Conservation (phyloP, 2,888 invertebrate species). For the Pristionchus mayeri region DNA sequence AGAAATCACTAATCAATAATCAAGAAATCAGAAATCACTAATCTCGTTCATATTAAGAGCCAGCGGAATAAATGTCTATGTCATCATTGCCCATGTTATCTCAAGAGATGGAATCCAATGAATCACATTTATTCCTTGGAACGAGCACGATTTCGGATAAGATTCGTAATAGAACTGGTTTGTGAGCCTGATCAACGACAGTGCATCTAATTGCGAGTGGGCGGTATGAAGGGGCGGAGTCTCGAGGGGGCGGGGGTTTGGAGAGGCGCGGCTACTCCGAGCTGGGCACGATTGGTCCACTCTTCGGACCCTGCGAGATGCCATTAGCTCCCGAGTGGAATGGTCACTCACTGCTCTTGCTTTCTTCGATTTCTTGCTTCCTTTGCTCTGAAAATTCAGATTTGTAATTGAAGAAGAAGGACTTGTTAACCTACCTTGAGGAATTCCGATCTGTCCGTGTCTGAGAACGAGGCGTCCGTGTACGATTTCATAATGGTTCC, state of each 20-base stretch:
- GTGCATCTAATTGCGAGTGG: background rate
- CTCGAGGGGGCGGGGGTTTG: background rate
- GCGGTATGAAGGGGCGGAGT: background rate
- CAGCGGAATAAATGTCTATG: no score
- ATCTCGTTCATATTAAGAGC: no score
- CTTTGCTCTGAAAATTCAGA: background rate
- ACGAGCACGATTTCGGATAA: slow-evolving; percentile 7
- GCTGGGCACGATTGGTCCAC: background rate
- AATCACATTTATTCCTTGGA: slow-evolving; percentile 6
- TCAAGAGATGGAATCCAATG: background rate
- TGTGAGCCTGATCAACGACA: background rate
- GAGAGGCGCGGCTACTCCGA: background rate
- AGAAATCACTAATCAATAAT: no score
- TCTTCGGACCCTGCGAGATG: background rate
- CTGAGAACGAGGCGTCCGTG: background rate
- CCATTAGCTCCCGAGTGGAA: no score
- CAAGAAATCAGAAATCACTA: no score
- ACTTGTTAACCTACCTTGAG: background rate
- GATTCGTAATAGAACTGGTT: background rate
- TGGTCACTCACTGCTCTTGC: background rate
- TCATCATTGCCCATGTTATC: no score
- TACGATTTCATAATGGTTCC: background rate
- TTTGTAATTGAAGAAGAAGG: no score
- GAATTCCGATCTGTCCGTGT: slow-evolving; percentile 6
- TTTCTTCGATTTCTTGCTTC: background rate